A percentile compares a stretch with the other conserved stretches of the same genome.
Conservation (phyloP, 2,888 invertebrate genomes). For the Ecdyonurus torrentis region DNA sequence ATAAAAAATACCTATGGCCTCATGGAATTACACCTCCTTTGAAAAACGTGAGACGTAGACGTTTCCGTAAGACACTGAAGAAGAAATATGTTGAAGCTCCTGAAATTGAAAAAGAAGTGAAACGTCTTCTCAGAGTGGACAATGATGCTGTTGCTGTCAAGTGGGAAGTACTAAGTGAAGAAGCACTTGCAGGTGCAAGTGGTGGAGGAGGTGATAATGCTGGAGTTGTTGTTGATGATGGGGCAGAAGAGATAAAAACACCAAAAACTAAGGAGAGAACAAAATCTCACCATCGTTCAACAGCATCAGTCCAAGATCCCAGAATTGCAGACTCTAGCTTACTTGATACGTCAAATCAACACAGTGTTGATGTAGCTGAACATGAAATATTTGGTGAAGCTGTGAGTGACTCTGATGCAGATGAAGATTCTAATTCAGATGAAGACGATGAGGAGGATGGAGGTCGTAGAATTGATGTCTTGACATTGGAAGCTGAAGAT, state of each 20-base stretch:
- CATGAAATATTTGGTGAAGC: constrained; percentile 87
- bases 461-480: constrained; percentile 37
- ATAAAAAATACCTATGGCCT: constrained; percentile 86
- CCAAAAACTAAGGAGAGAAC: neutral
- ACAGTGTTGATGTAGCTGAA: constrained; percentile 37
- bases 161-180: constrained; percentile 81
- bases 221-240: neutral
- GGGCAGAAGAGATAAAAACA: neutral
- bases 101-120: constrained; percentile 96
- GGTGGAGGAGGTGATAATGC: constrained; percentile 6
- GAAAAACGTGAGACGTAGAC: constrained; percentile 82
- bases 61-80: constrained; percentile 86
- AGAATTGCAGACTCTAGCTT: constrained; percentile 16
- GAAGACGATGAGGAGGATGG: constrained; percentile 71
- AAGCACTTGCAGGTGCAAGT: constrained; percentile 40
- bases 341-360: constrained; percentile 24
- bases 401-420: constrained; percentile 72
- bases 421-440: constrained; percentile 42
- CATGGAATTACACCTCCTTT: constrained; percentile 93
- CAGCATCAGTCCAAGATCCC: constrained; percentile 13
- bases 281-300: neutral
- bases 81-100: constrained; percentile 96
- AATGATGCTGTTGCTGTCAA: constrained; percentile 80
- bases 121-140: constrained; percentile 74
- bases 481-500: constrained; percentile 64